Conservation (phyloP, 2,797 vertebrate genomes). For the Rhinella marina region DNA sequence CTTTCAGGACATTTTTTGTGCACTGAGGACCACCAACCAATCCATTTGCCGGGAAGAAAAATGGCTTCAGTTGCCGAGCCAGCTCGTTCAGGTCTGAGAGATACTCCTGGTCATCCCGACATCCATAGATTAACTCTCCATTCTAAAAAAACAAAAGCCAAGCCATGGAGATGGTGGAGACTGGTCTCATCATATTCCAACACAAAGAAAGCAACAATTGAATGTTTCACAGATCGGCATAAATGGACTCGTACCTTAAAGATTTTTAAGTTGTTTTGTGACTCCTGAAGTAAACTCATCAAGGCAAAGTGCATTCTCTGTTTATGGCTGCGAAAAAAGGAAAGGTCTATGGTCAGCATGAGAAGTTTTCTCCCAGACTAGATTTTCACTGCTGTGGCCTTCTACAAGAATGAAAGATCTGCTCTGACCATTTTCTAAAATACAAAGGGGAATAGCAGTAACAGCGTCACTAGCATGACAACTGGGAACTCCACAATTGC, state of each 20-base stretch:
- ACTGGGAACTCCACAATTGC: too few relatives aligned
- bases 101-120: slow-evolving; percentile 84
- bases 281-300: slow-evolving; percentile 93
- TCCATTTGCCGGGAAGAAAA: slow-evolving; percentile 86
- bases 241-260: slow-evolving; percentile 85
- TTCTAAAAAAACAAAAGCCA: slow-evolving; percentile 75
- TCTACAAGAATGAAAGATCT: too few relatives aligned
- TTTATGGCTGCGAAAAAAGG: slow-evolving; percentile 81
- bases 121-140: slow-evolving; percentile 91
- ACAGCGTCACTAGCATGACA: too few relatives aligned
- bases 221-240: background rate
- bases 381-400: too few relatives aligned
- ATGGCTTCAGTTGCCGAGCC: slow-evolving; percentile 87
- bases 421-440: too few relatives aligned
- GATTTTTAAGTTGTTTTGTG: slow-evolving; percentile 98
- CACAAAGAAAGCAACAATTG: background rate
- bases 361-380: background rate
- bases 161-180: background rate
- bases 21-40: slow-evolving; percentile 81
- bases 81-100: slow-evolving; percentile 84
- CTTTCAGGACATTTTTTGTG: slow-evolving; percentile 82
- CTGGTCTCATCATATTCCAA: background rate
- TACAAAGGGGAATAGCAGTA: too few relatives aligned
- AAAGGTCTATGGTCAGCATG: background rate
- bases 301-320: slow-evolving; percentile 96